Evolutionary conservation across 2,797 vertebrate species (phyloP).

Genomic region (Enteromius unitaeniatus): DNA sequence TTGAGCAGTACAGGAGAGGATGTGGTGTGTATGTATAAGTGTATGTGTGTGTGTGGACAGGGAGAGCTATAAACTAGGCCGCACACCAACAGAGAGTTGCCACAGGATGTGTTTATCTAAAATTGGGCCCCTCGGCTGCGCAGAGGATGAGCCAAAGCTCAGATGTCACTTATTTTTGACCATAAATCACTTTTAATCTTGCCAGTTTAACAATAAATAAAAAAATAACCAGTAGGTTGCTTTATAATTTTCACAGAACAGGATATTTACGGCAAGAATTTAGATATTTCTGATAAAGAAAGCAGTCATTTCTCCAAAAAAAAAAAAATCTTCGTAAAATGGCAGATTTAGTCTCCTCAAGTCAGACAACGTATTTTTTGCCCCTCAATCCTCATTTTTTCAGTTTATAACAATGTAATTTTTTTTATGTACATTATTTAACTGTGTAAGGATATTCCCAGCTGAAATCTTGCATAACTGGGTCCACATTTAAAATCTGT

Average conservation of each 20-base stretch:
- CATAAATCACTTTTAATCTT: constrained; percentile 28
- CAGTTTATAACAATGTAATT: too few relatives aligned
- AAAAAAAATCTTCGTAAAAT: not conserved
- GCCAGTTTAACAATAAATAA: not conserved
- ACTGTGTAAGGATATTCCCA: not conserved
- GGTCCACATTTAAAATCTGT: not conserved
- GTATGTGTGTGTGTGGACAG: constrained; percentile 49
- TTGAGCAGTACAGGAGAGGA: constrained; percentile 55
- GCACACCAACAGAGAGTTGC: constrained; percentile 56
- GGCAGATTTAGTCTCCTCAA: not conserved
- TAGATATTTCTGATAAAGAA: not conserved
- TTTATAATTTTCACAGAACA: not conserved
- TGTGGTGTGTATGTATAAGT: constrained; percentile 48
- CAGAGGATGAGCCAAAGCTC: constrained; percentile 14
- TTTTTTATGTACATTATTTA: not conserved
- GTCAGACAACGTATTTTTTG: not conserved
- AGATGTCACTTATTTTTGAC: constrained; percentile 44
- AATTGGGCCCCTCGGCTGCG: constrained; percentile 56
- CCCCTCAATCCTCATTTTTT: not conserved
- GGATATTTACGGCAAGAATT: not conserved
- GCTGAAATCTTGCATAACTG: too few relatives aligned
- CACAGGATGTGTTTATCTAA: constrained; percentile 64
- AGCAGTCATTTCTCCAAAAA: not conserved
- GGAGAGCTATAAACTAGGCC: constrained; percentile 54
- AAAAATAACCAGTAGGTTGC: not conserved